Evolutionary conservation across 92 coral and sea anemone species (phyloP), one percentile per base, ranked within the genome.

Genomic region (Micromussa lordhowensis): DNA sequence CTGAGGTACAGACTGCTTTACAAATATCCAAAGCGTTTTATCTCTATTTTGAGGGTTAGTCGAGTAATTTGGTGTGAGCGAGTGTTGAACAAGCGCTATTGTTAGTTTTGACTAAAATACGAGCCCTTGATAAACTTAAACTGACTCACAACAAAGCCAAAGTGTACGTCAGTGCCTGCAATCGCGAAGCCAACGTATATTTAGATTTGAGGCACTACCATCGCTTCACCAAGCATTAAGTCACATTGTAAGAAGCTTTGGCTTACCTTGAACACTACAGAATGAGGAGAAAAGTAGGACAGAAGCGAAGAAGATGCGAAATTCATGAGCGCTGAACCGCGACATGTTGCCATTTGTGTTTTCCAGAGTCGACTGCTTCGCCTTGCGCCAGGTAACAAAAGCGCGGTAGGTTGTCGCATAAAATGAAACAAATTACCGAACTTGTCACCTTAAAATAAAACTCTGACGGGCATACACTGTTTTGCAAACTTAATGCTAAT

Each of bases 341-440:
- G 40, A 55, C 88, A 84, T 84, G 71, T 17, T 57, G 38, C 71
- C 81, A 75, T 84, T 84, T 38, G 69, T 26, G 75, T 78, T 57
- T 77, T 77, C 74, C 58, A 58, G 30, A 26, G 31, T 38, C 70
- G 36, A 40, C 75, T 58, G 68, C 74, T 61, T 75, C 15, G 82
- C 75, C 2, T 78, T 22, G 82, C 26, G 83, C 61, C 7, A 7
- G n/a, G 82, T 1, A 36, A 77, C 76, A 86, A 86, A 86, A 77
- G 77, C 89, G 1, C 89, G 30, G 89, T 34, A 66, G 89, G 89
- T 64, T 29, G 54, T 19, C 83, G 68, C 53, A 59, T 79, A 38
- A 86, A 86, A 77, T 44, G 74, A 40, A 77, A 86, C 82, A 78
- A 78, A 77, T 77, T 59, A 51, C 24, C 68, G 68, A 31, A 86